phyloP scores from a whole-genome alignment of 2,888 invertebrate species.

The Drosophila mercatorum region DNA sequence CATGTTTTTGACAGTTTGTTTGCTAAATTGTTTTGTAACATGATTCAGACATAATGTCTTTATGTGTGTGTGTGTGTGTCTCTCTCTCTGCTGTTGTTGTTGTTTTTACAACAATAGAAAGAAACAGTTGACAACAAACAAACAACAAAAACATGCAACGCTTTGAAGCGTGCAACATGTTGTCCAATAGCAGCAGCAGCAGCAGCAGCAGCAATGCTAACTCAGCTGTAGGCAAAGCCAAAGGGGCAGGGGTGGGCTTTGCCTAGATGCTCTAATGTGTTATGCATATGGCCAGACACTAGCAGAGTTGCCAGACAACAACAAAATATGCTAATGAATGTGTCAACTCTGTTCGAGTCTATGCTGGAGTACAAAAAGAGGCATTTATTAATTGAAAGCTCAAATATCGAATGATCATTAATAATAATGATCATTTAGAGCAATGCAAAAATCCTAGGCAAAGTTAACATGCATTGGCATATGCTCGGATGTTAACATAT shows the following conservation, averaged over 20 bases:
- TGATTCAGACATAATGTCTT: conserved; percentile 77
- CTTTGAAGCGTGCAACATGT: conserved; percentile 61
- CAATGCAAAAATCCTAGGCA: no score
- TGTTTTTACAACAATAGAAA: conserved; percentile 54
- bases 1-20: conserved; percentile 82
- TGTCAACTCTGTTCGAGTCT: conserved; percentile 1
- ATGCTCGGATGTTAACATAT: no score
- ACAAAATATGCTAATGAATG: conserved; percentile 15
- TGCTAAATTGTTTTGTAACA: conserved; percentile 82
- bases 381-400: no score
- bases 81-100: conserved; percentile 16
- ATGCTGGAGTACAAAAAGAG: not conserved
- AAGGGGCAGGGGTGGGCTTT: no score
- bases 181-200: conserved; percentile 46
- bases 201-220: not conserved
- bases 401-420: not conserved
- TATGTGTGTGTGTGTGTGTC: conserved; percentile 37
- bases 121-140: conserved; percentile 45
- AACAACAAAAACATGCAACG: conserved; percentile 50
- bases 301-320: conserved; percentile 22
- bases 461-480: no score
- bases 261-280: conserved; percentile 22
- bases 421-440: not conserved
- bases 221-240: not conserved
- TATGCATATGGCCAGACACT: conserved; percentile 25